Evolutionary conservation across 2,113 vertebrate genomes (phyloP), one percentile per base, ranked within the genome.

Genomic region (Lampris megalopsis): DNA sequence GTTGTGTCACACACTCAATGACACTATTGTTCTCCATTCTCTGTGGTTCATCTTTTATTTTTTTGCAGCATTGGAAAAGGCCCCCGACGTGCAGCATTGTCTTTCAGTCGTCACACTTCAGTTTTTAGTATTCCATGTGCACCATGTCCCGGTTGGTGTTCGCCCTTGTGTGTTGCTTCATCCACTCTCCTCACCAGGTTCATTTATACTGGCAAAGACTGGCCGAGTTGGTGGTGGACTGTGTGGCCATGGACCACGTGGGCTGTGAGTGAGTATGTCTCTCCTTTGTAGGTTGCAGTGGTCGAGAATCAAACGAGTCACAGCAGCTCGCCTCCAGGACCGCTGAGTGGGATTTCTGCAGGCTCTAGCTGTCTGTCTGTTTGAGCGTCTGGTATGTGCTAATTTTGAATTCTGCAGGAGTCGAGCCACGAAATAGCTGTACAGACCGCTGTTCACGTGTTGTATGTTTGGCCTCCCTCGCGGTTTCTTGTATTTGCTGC

Each of bases 211-310:
- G 49, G 11, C 43, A 47, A 9, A 24, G 48, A 2, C 42, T 60
- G 42, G 11, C 71, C 63, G 36, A 72, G 70, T 40, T 63, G 59
- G 40, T 63, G 62, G 59, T 38, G 62, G 6, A 72, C 70, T 6
- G 4, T 50, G 62, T 40, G 52, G 13, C 52, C 72, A n/a, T 41
- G 42, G 37, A 64, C 58, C 6, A 65, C 72, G 67, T 66, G 67
- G 13, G 3, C 52, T 48, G 52, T 67, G 62, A 75, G 38, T 66
- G 72, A 40, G 24, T 75, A 52, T 5, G 72, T 57, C 42, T 66
- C 24, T 47, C 62, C 63, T 66, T 66, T 66, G 6, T 66, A 66
- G 0, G 63, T 58, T 36, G 58, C 62, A 56, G 49, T 75, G 45
- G 47, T 58, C 40, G 57, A 37, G 35, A 67, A 5, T 10, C 45